Base-by-base conservation (phyloP, 2,888 invertebrate species). In the Apodemia mormo region DNA sequence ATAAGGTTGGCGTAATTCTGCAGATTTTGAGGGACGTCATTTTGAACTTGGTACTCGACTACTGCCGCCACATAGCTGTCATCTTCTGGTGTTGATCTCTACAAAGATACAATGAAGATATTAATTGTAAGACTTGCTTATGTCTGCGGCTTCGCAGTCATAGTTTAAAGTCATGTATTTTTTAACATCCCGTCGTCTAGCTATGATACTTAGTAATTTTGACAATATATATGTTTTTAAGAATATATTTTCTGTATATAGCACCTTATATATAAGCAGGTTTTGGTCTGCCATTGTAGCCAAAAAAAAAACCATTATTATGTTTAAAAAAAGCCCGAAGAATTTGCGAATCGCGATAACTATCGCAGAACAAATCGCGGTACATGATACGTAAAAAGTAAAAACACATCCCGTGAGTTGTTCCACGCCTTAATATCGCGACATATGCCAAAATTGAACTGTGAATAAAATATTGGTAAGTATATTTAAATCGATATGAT, bases 11-110 rank as follows among this genome's bases (percentile, higher is more conserved):
- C 73, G 76, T 94, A 94, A 72, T 88, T 88, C 14, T 79, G 76
- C 1, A 87, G 76, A 75, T 93, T 89, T 0, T 75, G 76, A 7
- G 81, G 79, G 1, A 84, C 85, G 43, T 82, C 70, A 0, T 81
- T 68, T 0, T 80, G 76, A 0, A 94, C 94, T 68, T 89, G 82
- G 78, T 94, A 96, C 79, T 96, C 96, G 10, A 95, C 94, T 2
- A 95, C 95, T 0, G 95, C 96, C 0, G 95, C 96, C 8, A 92
- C 88, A 78, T 96, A 95, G 76, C 87, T 92, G 68, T 86, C 79
- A 73, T 90, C 91, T 66, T 84, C 76, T 2, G 89, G 86, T 0
- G 89, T 87, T 0, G 94, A 94, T 69, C 79, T 82, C 94, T 94
- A 81, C 6, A 75, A 77, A 67, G 54, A 61, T 66, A 68, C 33